Conservation (phyloP, 2,113 vertebrate species). For the Anarrhichthys ocellatus region DNA sequence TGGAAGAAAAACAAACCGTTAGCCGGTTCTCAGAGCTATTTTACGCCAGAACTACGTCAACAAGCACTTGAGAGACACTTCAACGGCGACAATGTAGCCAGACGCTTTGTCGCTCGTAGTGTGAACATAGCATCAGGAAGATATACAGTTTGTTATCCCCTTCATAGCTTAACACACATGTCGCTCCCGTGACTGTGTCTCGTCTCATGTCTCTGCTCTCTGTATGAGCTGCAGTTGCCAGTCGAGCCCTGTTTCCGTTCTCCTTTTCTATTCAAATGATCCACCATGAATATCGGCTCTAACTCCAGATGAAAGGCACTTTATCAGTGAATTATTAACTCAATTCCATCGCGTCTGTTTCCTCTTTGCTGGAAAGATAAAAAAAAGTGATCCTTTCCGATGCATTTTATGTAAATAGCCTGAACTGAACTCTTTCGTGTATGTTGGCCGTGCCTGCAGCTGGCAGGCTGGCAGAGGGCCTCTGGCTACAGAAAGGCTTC, state of each 20-base stretch:
- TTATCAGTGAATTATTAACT: conserved; percentile 70
- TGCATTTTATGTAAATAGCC: conserved; percentile 42
- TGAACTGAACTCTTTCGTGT: neutral
- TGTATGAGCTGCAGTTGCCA: conserved; percentile 24
- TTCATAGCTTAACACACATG: neutral
- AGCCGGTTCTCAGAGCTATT: too few species aligned
- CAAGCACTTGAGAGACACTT: too few species aligned
- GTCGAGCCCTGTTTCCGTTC: conserved; percentile 43
- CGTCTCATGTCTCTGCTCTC: too few species aligned
- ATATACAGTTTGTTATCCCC: neutral
- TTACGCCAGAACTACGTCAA: too few species aligned
- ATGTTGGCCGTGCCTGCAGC: neutral
- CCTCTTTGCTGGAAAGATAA: conserved; percentile 44
- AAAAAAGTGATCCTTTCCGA: neutral
- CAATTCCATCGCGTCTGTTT: conserved; percentile 39
- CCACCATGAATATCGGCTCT: conserved; percentile 43
- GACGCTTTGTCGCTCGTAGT: neutral
- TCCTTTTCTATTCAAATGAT: conserved; percentile 46
- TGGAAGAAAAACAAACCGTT: too few species aligned
- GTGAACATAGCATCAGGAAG: neutral
- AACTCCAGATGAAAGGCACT: conserved; percentile 65
- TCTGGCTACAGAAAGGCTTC: neutral
- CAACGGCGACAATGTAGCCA: too few species aligned
- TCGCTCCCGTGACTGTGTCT: too few species aligned
- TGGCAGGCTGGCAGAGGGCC: conserved; percentile 25